Percentiles rank a stretch among this genome's conserved stretches.
Conservation (phyloP, 2,797 vertebrate species). For the Glyptemys insculpta region DNA sequence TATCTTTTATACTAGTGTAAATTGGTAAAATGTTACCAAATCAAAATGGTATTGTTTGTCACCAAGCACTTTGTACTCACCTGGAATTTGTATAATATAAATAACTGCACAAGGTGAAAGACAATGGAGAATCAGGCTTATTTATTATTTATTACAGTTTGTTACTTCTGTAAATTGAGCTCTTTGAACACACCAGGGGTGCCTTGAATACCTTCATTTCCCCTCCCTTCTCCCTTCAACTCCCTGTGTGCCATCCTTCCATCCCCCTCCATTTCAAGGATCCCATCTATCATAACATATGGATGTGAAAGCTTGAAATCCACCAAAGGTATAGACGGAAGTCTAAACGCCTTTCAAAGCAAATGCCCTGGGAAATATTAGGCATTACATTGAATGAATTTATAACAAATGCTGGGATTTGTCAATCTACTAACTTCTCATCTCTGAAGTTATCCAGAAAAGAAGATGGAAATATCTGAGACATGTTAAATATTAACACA, state of each 20-base stretch:
- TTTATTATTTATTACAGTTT: neutral
- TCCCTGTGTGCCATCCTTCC: rapidly evolving
- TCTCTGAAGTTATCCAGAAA: neutral
- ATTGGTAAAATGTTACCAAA: neutral
- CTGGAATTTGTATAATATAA: neutral
- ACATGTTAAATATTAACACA: neutral
- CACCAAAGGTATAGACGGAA: neutral
- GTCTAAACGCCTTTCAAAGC: neutral
- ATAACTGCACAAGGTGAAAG: neutral
- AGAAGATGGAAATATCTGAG: neutral
- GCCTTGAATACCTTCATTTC: neutral
- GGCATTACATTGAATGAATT: neutral
- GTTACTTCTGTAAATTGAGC: neutral
- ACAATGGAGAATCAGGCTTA: neutral
- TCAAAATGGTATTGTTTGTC: neutral
- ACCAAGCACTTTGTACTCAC: neutral
- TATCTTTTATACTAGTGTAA: neutral
- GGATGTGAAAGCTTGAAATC: neutral
- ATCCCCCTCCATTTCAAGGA: neutral
- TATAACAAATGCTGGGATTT: neutral
- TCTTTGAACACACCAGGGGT: neutral
- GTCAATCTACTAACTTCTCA: neutral
- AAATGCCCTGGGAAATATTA: neutral
- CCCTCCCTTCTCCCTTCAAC: rapidly evolving
- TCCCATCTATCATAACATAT: neutral